Evolutionary conservation across 2,888 invertebrate genomes (phyloP).

Genomic region (Eurytoma adleriae): DNA sequence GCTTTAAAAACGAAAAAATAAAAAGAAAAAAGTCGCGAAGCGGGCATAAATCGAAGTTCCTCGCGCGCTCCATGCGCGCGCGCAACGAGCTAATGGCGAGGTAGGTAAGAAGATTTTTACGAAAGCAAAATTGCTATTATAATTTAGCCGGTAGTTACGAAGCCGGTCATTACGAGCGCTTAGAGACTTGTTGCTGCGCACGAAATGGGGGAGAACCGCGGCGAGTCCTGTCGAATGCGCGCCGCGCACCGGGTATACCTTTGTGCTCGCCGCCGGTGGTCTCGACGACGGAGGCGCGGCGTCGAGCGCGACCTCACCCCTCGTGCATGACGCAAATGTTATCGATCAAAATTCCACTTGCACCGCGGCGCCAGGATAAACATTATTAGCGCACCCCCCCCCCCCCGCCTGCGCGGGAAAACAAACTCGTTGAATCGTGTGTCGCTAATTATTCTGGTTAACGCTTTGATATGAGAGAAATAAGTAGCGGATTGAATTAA

Average conservation of each 20-base stretch:
- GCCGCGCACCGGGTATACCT: not conserved
- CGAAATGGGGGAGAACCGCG: not conserved
- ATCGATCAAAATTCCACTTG: conserved; percentile 41
- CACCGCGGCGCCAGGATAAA: conserved; percentile 35
- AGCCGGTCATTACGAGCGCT: conserved; percentile 34
- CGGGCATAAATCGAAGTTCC: conserved; percentile 34
- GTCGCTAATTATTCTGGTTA: conserved; percentile 25
- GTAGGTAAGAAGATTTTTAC: conserved; percentile 20
- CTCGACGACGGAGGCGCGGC: not conserved
- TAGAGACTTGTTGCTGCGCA: conserved; percentile 50
- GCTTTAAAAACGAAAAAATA: conserved; percentile 22
- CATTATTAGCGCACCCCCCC: conserved; percentile 38
- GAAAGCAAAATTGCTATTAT: conserved; percentile 46
- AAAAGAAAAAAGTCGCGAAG: conserved; percentile 8
- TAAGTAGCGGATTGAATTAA: too few relatives aligned
- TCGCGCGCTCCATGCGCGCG: not conserved
- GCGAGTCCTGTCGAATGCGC: conserved; percentile 12
- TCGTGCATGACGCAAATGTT: conserved; percentile 35
- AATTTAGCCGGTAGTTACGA: conserved; percentile 46
- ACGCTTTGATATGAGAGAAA: too few relatives aligned
- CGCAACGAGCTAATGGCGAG: conserved; percentile 6
- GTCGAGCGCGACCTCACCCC: not conserved
- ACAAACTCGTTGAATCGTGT: conserved; percentile 25
- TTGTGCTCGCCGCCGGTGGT: conserved; percentile 37
- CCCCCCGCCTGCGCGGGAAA: not conserved